Percentiles rank a stretch among this genome's conserved stretches.
phyloP scores from a whole-genome alignment of 2,797 vertebrate species.

The Phrynocephalus vlangalii region DNA sequence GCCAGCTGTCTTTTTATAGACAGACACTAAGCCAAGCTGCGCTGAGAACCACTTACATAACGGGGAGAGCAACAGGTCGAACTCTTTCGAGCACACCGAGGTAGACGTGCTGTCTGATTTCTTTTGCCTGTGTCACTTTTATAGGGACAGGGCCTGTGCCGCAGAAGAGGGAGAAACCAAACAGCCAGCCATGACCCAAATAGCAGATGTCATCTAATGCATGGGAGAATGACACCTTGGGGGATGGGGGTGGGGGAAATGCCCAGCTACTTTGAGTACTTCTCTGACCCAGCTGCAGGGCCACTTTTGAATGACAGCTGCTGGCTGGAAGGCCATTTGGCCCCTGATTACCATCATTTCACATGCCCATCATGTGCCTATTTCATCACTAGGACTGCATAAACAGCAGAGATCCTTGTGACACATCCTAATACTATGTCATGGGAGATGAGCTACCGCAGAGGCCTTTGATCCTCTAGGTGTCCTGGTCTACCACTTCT shows the following conservation, averaged over 20 bases:
- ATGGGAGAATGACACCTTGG: too few relatives aligned
- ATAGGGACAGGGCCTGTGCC: background rate
- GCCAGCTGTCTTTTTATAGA: constrained; percentile 1
- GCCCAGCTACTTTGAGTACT: too few relatives aligned
- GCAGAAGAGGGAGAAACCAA: background rate
- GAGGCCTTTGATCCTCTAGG: too few relatives aligned
- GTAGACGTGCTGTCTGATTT: background rate
- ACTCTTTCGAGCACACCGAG: background rate
- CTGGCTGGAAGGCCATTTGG: too few relatives aligned
- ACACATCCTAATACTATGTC: too few relatives aligned
- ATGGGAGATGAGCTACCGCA: too few relatives aligned
- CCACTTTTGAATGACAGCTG: background rate
- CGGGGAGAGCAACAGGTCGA: background rate
- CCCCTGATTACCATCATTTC: background rate
- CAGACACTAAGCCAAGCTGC: background rate
- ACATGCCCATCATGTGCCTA: background rate
- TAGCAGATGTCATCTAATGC: background rate
- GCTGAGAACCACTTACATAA: background rate
- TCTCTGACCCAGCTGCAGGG: too few relatives aligned
- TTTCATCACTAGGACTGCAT: background rate
- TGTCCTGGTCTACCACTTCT: too few relatives aligned
- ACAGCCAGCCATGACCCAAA: background rate
- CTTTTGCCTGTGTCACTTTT: background rate
- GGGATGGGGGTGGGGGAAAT: too few relatives aligned
- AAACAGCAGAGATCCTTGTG: background rate